Base-by-base conservation (phyloP, 2,113 vertebrate genomes). In the Falcunculus frontatus region DNA sequence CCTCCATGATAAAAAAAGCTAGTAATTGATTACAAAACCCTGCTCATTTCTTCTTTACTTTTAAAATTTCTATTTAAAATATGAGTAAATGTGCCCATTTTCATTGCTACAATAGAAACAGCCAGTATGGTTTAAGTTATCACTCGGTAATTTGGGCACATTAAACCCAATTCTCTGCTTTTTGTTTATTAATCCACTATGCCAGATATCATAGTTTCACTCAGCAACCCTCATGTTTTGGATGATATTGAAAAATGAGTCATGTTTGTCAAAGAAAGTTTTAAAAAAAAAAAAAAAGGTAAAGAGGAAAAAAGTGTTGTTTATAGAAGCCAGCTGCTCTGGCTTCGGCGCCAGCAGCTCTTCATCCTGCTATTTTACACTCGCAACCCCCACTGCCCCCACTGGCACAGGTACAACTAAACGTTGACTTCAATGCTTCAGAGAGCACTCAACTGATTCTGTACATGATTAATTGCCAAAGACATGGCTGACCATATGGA, bases 401-500 rank as follows among this genome's bases (percentile, higher is more conserved):
- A 91, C 96, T 98, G 98, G 98, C 98, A 98, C 96, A 97, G 97
- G 98, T 98, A 98, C 97, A 98, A 91, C 97, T 95, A 95, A 98
- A 98, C 65, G 97, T 97, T 98, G 98, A 98, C 98, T 98, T 96
- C 98, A 98, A 74, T 97, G 97, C 98, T 98, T 98, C 97, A 96
- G 98, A 98, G 97, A 98, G 97, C 97, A 96, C 97, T 98, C 96
- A 91, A 97, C 97, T 97, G 98, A 98, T 98, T 98, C 97, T 94
- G 97, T 95, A 96, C 96, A 97, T 98, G 98, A 98, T 98, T 98
- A 98, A 98, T 98, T 98, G 98, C 98, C 98, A 98, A 98, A 97
- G 98, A 98, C 98, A 97, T 94, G 96, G 97, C 97, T 96, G 98
- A 97, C 98, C 98, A 98, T 98, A 98, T 98, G 98, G 98, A 98